A percentile compares a stretch with the other conserved stretches of the same genome.
These are phyloP conservation scores for Glareola pratincola DNA, from an alignment of 2,113 vertebrate genomes.

Conservation along the genomic window DNA sequence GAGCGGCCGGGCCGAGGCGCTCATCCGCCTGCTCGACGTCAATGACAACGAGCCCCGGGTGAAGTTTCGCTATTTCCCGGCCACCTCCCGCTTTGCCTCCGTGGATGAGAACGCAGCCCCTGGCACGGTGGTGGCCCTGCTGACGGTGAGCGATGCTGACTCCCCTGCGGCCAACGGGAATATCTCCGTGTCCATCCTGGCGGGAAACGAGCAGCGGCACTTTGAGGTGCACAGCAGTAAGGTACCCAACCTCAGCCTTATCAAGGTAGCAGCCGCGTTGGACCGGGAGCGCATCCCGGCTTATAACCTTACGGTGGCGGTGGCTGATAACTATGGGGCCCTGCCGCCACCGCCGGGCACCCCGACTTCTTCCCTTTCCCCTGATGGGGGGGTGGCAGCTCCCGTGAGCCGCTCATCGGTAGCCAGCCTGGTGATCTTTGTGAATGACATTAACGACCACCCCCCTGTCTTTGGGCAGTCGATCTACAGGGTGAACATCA, in stretches of 20 bases:
- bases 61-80: conserved; percentile 91
- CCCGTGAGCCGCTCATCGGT: conserved; percentile 87
- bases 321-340: conserved; percentile 83
- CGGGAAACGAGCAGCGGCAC: conserved; percentile 94
- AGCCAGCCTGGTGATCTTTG: conserved; percentile 94
- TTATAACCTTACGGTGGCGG: conserved; percentile 95
- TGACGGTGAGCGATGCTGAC: conserved; percentile 94
- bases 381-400: background rate
- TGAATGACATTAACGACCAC: conserved; percentile 97
- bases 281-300: conserved; percentile 94
- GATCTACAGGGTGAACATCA: conserved; percentile 88
- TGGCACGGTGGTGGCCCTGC: conserved; percentile 91
- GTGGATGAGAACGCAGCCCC: conserved; percentile 95
- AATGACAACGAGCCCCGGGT: conserved; percentile 97
- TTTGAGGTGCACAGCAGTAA: conserved; percentile 97
- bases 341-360: background rate
- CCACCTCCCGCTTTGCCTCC: conserved; percentile 91
- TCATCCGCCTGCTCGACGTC: conserved; percentile 89
- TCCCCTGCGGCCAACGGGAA: conserved; percentile 92
- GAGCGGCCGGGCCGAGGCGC: conserved; percentile 88
- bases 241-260: conserved; percentile 93
- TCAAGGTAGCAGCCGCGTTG: conserved; percentile 93
- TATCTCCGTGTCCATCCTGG: conserved; percentile 92
- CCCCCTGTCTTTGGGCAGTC: conserved; percentile 90
- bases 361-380: background rate